phyloP scores from a whole-genome alignment of 2,888 invertebrate species.

The Strigamia transsilvanica region DNA sequence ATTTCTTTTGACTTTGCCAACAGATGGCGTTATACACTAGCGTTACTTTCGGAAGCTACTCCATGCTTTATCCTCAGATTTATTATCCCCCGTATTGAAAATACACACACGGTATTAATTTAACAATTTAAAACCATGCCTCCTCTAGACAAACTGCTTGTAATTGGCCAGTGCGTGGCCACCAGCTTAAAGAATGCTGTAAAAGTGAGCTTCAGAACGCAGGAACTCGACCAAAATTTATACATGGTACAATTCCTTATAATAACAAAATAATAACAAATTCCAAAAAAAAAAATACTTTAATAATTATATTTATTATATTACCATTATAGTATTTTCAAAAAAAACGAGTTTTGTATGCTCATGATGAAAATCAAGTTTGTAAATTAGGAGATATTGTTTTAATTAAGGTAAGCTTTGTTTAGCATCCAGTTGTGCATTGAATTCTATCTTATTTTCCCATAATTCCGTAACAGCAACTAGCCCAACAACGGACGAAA shows the following conservation, averaged over 20 bases:
- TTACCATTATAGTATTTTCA: constrained; percentile 75
- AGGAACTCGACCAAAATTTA: constrained; percentile 78
- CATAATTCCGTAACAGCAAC: constrained; percentile 62
- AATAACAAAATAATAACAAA: constrained; percentile 50
- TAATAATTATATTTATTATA: constrained; percentile 17
- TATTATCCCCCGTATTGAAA: neutral
- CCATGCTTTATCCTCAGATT: neutral
- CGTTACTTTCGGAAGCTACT: no score
- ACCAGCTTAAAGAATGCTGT: constrained; percentile 79
- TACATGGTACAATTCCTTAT: constrained; percentile 73
- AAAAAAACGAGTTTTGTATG: constrained; percentile 76
- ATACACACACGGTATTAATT: no score
- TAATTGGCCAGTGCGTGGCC: constrained; percentile 82
- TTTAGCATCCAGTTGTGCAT: neutral
- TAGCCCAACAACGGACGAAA: constrained; percentile 77
- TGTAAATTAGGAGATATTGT: constrained; percentile 87
- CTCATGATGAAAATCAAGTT: constrained; percentile 77
- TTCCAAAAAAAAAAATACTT: no score
- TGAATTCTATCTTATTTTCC: no score
- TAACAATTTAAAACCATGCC: no score
- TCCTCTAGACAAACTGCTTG: neutral
- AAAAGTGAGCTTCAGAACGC: constrained; percentile 78
- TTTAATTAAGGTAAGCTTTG: constrained; percentile 69
- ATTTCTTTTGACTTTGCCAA: no score
- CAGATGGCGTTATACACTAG: no score